A percentile compares a stretch with the other conserved stretches of the same genome.
phyloP scores from a whole-genome alignment of 2,113 vertebrate species.

The Eretmodus cyanostictus region DNA sequence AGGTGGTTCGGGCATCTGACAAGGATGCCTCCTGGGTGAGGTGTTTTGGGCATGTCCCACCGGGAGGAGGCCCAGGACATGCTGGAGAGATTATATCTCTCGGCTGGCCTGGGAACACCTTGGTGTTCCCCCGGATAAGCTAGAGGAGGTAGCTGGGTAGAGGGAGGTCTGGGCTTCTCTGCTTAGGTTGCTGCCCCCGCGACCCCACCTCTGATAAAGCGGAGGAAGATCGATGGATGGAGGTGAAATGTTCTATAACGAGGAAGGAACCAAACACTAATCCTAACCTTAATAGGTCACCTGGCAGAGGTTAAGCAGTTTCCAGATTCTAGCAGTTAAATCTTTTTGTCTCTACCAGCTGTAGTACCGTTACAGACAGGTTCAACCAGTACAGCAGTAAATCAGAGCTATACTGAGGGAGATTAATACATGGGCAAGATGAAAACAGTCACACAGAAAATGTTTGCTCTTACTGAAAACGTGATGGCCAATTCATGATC shows the following conservation, averaged over 20 bases:
- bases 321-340: neutral
- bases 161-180: neutral
- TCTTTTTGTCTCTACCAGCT: neutral
- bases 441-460: neutral
- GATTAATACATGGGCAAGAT: neutral
- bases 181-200: neutral
- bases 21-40: neutral
- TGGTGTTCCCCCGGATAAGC: neutral
- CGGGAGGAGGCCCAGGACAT: rapidly evolving
- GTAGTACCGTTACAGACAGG: neutral
- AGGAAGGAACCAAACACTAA: neutral
- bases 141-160: neutral
- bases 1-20: neutral
- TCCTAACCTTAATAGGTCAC: neutral
- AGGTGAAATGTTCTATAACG: neutral
- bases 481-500: neutral
- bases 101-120: neutral
- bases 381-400: neutral
- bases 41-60: neutral
- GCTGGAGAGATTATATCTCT: neutral
- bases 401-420: neutral
- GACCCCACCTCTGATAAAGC: rapidly evolving
- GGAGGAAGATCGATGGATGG: neutral
- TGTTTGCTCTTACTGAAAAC: neutral
- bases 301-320: neutral